These are phyloP conservation scores for Aplocera efformata DNA, from an alignment of 2,888 invertebrate species.

Conservation along the genomic window DNA sequence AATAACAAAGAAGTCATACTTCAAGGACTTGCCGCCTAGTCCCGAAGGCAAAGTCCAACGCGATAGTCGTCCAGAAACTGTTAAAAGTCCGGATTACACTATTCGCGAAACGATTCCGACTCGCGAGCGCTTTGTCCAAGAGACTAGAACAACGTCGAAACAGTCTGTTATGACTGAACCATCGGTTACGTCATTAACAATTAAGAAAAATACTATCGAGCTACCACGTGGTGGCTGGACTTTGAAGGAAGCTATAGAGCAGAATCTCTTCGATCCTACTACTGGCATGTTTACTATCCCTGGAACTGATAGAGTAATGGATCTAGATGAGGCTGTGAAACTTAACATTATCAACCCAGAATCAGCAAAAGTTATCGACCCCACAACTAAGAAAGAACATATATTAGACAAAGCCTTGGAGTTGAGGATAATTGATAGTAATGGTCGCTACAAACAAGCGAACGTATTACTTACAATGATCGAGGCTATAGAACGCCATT, in stretches of 20 bases:
- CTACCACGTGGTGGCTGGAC: slow-evolving; percentile 92
- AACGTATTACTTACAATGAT: slow-evolving; percentile 84
- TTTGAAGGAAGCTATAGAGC: slow-evolving; percentile 90
- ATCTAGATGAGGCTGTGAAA: slow-evolving; percentile 92
- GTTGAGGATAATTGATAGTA: slow-evolving; percentile 87
- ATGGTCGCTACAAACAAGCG: slow-evolving; percentile 85
- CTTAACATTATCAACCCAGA: slow-evolving; percentile 91
- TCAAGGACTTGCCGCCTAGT: slow-evolving; percentile 68
- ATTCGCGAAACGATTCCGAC: slow-evolving; percentile 42
- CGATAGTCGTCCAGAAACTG: slow-evolving; percentile 77
- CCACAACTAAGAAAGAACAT: slow-evolving; percentile 84
- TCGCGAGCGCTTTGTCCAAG: slow-evolving; percentile 45
- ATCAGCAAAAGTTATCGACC: slow-evolving; percentile 91
- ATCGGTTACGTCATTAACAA: slow-evolving; percentile 69
- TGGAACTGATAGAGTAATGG: slow-evolving; percentile 90
- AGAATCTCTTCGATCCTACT: slow-evolving; percentile 89
- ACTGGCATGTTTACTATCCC: slow-evolving; percentile 92
- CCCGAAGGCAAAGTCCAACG: slow-evolving; percentile 73
- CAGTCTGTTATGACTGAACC: slow-evolving; percentile 68
- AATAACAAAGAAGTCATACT: slow-evolving; percentile 75
- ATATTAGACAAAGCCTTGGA: slow-evolving; percentile 87
- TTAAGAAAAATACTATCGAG: slow-evolving; percentile 86
- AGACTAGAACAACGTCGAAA: slow-evolving; percentile 65
- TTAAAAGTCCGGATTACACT: slow-evolving; percentile 79
- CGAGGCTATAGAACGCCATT: slow-evolving; percentile 84